phyloP scores from a whole-genome alignment of 2,113 vertebrate genomes.

The Melanerpes formicivorus region DNA sequence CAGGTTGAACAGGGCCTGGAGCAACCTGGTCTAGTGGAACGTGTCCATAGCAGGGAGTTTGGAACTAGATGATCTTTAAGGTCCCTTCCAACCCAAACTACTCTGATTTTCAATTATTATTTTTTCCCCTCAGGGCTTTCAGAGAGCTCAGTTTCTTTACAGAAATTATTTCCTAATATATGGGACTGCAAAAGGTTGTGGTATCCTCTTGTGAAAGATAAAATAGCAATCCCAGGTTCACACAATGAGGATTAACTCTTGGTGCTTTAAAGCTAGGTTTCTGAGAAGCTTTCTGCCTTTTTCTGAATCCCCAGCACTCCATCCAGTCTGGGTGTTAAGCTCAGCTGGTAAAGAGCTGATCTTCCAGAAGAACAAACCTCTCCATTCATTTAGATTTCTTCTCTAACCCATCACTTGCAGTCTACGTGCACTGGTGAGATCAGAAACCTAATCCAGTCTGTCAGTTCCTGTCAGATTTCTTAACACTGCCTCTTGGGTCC shows the following conservation, averaged over 20 bases:
- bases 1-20: too few species aligned
- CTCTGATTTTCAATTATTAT: neutral
- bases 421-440: neutral
- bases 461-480: neutral
- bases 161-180: neutral
- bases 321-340: neutral
- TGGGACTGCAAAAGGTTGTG: fast-evolving
- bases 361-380: neutral
- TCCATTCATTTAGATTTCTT: neutral
- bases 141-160: neutral
- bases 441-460: neutral
- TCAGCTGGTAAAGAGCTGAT: neutral
- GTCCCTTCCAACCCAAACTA: too few species aligned
- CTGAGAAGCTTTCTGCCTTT: neutral
- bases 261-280: neutral
- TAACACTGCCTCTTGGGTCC: neutral
- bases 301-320: neutral
- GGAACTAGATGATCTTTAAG: too few species aligned
- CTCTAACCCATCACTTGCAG: neutral
- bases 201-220: neutral
- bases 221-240: neutral
- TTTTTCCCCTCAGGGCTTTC: neutral
- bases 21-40: too few species aligned
- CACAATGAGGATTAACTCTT: neutral
- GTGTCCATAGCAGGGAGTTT: too few species aligned